Evolutionary conservation across 37 sponge, comb jelly and placozoan genomes (phyloP), one percentile per base, ranked within the genome.

Genomic region (Axinella damicornis): DNA sequence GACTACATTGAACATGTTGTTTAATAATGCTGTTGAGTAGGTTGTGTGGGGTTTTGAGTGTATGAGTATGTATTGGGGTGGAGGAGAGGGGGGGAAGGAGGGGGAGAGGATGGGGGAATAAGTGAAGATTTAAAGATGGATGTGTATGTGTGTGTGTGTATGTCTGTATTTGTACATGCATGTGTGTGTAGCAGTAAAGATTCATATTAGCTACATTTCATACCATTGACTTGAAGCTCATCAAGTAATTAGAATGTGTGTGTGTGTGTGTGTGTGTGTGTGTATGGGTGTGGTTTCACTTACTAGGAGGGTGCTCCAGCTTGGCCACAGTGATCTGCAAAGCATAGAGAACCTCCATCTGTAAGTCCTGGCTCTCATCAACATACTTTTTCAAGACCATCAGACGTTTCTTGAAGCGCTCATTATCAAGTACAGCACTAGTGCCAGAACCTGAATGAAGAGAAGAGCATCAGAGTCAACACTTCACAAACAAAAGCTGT

Each of bases 261-360:
- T 46, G 46, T 46, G 46, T 46, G 46, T 46, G 46, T 46, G 46
- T 46, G 46, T 46, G 46, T 46, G 21, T 31, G 28, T 20, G 63
- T n/a, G 12, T 11, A 25, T 61, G n/a, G 12, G 5, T 11, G 5
- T 25, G 2, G 2, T 13, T 13, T 61, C 5, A 6, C 63, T 25
- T 72, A 91, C 92, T 39, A 65, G 83, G 83, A 0, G 92, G 92
- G 56, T 91, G 88, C 33, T 78, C 32, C 31, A 85, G 37, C 27
- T 78, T 55, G 27, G 73, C 19, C 31, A 91, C 69, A 32, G 40
- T 53, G 0, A 71, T 19, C 46, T 91, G 87, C 22, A 87, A 27
- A 28, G 82, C 92, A 56, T 78, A 77, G 58, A 91, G 81, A 22
- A 87, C 78, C 24, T 78, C 53, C 16, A 91, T 2, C 32, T 77